Evolutionary conservation across 2,113 vertebrate genomes (phyloP).

Genomic region (Prionailurus bengalensis): DNA sequence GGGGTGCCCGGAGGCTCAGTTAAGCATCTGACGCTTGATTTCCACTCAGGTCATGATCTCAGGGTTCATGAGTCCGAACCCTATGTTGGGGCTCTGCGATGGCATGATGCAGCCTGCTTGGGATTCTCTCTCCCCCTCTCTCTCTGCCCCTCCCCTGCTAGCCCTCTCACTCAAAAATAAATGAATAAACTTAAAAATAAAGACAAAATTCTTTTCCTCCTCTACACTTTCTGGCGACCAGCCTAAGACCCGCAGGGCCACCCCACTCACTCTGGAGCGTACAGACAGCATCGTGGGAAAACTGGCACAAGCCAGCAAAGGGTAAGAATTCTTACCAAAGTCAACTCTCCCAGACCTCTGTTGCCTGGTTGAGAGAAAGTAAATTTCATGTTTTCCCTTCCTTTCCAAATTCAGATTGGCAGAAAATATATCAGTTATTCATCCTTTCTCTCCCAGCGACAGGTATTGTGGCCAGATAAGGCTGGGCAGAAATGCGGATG

Average conservation of each 20-base stretch:
- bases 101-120: too few relatives aligned
- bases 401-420: background rate
- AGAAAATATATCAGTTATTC: too few relatives aligned
- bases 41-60: too few relatives aligned
- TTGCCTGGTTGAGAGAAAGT: background rate
- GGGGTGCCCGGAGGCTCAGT: too few relatives aligned
- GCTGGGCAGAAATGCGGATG: background rate
- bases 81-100: too few relatives aligned
- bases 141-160: too few relatives aligned
- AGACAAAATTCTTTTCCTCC: background rate
- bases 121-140: too few relatives aligned
- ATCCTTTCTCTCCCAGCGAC: background rate
- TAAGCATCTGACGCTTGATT: too few relatives aligned
- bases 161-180: too few relatives aligned
- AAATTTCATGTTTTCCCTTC: background rate
- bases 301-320: background rate
- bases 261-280: background rate
- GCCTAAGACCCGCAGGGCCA: background rate
- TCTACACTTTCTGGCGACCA: background rate
- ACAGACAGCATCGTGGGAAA: background rate
- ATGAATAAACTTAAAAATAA: too few relatives aligned
- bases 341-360: background rate
- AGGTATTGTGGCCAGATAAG: background rate
- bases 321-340: too few relatives aligned
- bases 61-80: too few relatives aligned